phyloP scores from a whole-genome alignment of 2,888 invertebrate species.

The Apodemia zela region DNA sequence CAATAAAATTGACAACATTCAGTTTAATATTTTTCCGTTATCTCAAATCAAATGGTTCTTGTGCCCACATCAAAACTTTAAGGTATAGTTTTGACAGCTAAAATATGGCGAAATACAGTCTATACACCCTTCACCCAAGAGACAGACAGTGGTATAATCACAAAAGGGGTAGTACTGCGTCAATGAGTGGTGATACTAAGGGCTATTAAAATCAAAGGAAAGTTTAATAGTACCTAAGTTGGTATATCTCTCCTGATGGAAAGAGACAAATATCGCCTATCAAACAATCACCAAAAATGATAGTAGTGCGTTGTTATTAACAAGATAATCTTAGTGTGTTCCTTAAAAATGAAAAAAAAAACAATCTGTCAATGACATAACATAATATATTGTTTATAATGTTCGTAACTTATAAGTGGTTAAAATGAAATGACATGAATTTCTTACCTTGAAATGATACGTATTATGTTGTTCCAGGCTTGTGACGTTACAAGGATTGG shows the following conservation, averaged over 20 bases:
- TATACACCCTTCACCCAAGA: not conserved
- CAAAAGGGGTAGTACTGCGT: not conserved
- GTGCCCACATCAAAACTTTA: not conserved
- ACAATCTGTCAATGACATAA: too few species aligned
- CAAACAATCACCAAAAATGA: too few species aligned
- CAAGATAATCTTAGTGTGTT: too few species aligned
- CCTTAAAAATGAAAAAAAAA: too few species aligned
- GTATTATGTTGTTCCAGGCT: constrained; percentile 92
- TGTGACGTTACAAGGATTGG: constrained; percentile 93
- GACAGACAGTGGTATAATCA: not conserved
- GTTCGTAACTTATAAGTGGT: too few species aligned
- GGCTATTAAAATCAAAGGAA: not conserved
- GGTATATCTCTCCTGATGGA: too few species aligned
- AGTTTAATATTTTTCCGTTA: too few species aligned
- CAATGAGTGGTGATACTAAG: not conserved
- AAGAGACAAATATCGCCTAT: too few species aligned
- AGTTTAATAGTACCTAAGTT: too few species aligned
- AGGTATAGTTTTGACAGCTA: constrained; percentile 2
- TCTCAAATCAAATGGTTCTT: not conserved
- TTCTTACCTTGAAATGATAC: constrained; percentile 89
- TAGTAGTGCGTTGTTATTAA: too few species aligned
- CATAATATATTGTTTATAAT: too few species aligned
- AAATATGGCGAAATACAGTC: not conserved
- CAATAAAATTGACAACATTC: not conserved
- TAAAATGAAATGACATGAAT: not conserved